These are phyloP conservation scores for Camponotus floridanus DNA, from an alignment of 1,140 invertebrate genomes.

Conservation along the genomic window DNA sequence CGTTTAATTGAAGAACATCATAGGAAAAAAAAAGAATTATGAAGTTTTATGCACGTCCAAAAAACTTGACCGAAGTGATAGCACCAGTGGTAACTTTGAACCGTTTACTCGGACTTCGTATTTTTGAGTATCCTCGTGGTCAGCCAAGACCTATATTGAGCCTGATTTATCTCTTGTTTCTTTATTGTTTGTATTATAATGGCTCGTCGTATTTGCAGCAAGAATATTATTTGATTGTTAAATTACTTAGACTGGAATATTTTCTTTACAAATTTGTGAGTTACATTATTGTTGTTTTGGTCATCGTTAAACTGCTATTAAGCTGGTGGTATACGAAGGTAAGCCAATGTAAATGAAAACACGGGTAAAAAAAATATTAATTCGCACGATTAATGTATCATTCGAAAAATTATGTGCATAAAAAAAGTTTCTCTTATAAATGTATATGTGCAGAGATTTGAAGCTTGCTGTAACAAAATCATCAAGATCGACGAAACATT, in stretches of 20 bases:
- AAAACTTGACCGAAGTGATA: neutral
- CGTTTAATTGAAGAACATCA: neutral
- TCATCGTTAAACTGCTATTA: neutral
- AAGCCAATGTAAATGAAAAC: neutral
- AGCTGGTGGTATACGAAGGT: slow-evolving; percentile 61
- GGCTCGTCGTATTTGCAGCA: too few species aligned
- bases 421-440: neutral
- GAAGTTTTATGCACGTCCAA: slow-evolving; percentile 15
- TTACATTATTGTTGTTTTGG: neutral
- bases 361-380: neutral
- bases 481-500: slow-evolving; percentile 56
- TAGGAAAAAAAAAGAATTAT: neutral
- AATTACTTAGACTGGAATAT: neutral
- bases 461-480: slow-evolving; percentile 21
- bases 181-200: neutral
- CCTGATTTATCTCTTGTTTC: slow-evolving; percentile 19
- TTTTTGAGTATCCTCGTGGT: neutral
- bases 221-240: neutral
- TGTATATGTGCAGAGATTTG: neutral
- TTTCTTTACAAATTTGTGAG: neutral
- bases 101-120: neutral
- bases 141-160: neutral
- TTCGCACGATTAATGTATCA: neutral
- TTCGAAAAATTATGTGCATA: neutral
- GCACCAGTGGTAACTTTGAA: neutral